A percentile compares a stretch with the other conserved stretches of the same genome.
phyloP scores from a whole-genome alignment of 1,140 invertebrate species.

The Carposina sasakii region DNA sequence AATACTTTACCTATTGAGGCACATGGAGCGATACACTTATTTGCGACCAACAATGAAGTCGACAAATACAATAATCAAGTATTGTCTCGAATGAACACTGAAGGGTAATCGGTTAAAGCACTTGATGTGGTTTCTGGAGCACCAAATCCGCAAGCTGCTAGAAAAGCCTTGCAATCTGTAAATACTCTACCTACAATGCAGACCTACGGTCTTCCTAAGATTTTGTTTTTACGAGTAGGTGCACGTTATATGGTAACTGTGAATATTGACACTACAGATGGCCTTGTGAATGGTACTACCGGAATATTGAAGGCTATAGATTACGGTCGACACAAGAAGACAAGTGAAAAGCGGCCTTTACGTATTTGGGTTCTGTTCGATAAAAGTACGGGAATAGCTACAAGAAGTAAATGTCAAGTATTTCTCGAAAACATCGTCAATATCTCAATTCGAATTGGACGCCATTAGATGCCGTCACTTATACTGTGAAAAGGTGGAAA shows the following conservation, averaged over 20 bases:
- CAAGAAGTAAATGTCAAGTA: too few species aligned
- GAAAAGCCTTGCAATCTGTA: neutral
- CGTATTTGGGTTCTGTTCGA: neutral
- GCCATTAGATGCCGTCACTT: neutral
- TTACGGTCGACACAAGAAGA: neutral
- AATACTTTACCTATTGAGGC: neutral
- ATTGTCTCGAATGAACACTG: neutral
- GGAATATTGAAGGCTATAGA: neutral
- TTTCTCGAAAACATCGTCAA: too few species aligned
- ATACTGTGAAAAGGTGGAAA: neutral
- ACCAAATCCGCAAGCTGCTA: neutral
- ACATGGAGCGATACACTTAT: neutral
- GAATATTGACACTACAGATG: constrained; percentile 5
- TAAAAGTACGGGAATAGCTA: neutral
- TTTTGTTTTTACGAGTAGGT: neutral
- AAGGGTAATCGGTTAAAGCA: neutral
- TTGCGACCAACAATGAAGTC: neutral
- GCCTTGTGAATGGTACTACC: neutral
- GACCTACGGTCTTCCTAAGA: neutral
- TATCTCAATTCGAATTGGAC: too few species aligned
- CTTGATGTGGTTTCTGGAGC: neutral
- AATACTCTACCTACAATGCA: neutral
- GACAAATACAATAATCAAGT: neutral
- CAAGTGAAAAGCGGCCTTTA: neutral
- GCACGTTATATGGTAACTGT: constrained; percentile 4